phyloP scores from a whole-genome alignment of 2,888 invertebrate species.

The Yponomeuta sedellus region DNA sequence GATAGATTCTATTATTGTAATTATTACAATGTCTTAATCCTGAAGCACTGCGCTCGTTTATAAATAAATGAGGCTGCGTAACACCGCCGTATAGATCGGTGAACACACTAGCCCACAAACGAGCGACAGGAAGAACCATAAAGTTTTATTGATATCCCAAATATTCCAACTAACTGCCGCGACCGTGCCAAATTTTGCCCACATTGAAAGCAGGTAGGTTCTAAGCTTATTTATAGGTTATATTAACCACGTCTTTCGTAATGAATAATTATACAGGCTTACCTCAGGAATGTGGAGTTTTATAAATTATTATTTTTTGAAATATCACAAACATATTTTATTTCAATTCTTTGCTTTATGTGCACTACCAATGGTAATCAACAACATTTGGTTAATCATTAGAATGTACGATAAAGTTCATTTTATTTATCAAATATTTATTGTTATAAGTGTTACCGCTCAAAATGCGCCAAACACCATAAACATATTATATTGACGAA shows the following conservation, averaged over 20 bases:
- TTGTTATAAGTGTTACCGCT: too few species aligned
- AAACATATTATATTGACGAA: too few species aligned
- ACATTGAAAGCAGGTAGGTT: constrained; percentile 22
- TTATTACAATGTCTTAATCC: neutral
- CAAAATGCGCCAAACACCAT: too few species aligned
- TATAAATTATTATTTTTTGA: too few species aligned
- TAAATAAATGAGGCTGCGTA: constrained; percentile 15
- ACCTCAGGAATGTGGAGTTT: too few species aligned
- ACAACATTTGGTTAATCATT: too few species aligned
- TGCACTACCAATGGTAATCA: too few species aligned
- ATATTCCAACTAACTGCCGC: constrained; percentile 14
- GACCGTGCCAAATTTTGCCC: constrained; percentile 22
- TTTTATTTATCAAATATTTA: too few species aligned
- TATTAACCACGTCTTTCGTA: neutral
- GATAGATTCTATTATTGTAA: constrained; percentile 3
- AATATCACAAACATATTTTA: too few species aligned
- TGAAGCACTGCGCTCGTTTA: neutral
- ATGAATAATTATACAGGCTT: neutral
- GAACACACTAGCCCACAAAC: constrained; percentile 33
- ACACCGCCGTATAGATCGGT: constrained; percentile 28
- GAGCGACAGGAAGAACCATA: constrained; percentile 47
- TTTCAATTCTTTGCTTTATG: too few species aligned
- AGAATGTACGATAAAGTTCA: too few species aligned
- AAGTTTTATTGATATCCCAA: constrained; percentile 48
- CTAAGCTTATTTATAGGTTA: constrained; percentile 13